Conservation (phyloP, 2,797 vertebrate species). For the Schizopygopsis pylzovi region DNA sequence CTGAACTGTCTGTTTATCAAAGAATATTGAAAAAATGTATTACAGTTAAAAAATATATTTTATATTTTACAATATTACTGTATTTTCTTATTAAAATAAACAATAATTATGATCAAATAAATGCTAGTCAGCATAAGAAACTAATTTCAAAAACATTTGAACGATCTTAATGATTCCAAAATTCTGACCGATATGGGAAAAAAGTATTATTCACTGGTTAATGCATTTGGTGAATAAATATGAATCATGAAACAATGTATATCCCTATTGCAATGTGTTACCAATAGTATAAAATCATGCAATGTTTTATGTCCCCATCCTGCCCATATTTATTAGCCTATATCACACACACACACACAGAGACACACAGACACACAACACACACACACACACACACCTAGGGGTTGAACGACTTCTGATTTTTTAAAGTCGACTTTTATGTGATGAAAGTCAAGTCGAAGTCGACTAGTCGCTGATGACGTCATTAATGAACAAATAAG, state of each 20-base stretch:
- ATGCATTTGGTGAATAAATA: too few relatives aligned
- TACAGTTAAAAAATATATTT: too few relatives aligned
- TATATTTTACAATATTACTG: neutral
- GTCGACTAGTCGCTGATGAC: too few relatives aligned
- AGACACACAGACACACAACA: too few relatives aligned
- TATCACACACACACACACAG: neutral
- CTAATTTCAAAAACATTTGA: neutral
- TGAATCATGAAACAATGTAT: too few relatives aligned
- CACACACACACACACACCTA: too few relatives aligned
- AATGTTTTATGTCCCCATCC: neutral
- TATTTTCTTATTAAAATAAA: neutral
- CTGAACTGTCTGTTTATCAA: neutral
- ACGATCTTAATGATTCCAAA: neutral
- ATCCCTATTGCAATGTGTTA: neutral
- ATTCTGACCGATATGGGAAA: neutral
- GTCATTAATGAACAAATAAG: too few relatives aligned
- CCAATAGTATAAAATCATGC: slow-evolving; percentile 12
- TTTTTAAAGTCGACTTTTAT: too few relatives aligned
- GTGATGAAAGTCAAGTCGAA: too few relatives aligned
- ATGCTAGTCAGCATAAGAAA: neutral
- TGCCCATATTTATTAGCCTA: neutral
- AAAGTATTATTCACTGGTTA: neutral
- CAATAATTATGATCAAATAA: neutral
- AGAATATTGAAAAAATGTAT: neutral
- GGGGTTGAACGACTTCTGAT: too few relatives aligned